Base-by-base conservation (phyloP, 2,113 vertebrate genomes). In the Hippocampus zosterae region DNA sequence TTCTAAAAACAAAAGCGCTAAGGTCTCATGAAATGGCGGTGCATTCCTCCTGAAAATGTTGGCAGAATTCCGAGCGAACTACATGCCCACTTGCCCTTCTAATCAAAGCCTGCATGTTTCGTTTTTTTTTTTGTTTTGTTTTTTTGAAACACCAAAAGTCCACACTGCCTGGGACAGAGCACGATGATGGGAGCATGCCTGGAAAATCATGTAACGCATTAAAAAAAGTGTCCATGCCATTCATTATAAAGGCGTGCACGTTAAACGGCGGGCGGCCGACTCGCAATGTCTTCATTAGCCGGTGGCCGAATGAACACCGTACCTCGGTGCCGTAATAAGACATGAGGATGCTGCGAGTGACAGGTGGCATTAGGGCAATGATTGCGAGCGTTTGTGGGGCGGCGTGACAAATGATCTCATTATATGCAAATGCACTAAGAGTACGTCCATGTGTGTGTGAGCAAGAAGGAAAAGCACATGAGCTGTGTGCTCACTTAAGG, bases 251-350 rank as follows among this genome's bases (percentile, higher is more conserved):
- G 48, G 48, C 48, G 48, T 19, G 48, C 18, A 21, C 50, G 50
- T 2, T 53, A 23, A 53, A 7, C 52, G 50, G 50, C 18, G 50
- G 50, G 50, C 50, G 21, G 19, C 79, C 72, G 86, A 90, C 89
- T 91, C 67, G 29, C 81, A 87, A 85, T 84, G 82, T 23, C 79
- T 80, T 85, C 81, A 85, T 90, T 90, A 90, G 57, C 0, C 68
- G 21, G 44, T 37, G 44, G 80, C 56, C 79, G 82, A 87, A 89
- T 88, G 77, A 76, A 73, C 41, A 73, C 71, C 76, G 64, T 73
- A 65, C 83, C 55, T 21, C 18, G 33, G 73, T 21, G 52, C 21
- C 52, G 52, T 90, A 88, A 89, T 86, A 82, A 77, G 83, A 56
- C 73, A 87, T 84, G 79, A 72, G 74, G 69, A 88, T 86, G 80